Conservation (phyloP, 2,113 vertebrate species). For the Mesoclemmys tuberculata region DNA sequence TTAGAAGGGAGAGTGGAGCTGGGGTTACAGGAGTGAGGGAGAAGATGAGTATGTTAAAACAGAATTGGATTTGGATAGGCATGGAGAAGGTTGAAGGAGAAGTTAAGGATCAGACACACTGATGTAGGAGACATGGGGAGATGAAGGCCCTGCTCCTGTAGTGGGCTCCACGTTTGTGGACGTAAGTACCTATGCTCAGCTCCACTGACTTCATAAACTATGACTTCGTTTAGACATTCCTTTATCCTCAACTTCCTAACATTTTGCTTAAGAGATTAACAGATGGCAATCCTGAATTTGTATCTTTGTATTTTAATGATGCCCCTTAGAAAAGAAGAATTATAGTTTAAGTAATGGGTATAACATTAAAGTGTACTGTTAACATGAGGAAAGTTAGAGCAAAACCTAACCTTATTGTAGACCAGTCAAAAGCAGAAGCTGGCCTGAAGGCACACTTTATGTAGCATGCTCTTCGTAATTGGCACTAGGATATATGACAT, state of each 20-base stretch:
- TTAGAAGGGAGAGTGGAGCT: not conserved
- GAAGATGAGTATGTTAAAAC: too few species aligned
- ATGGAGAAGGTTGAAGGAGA: not conserved
- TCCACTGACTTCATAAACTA: not conserved
- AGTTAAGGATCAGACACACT: not conserved
- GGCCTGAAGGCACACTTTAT: too few species aligned
- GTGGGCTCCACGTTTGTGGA: not conserved
- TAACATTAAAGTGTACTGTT: too few species aligned
- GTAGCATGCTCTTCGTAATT: too few species aligned
- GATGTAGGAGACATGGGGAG: not conserved
- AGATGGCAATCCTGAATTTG: not conserved
- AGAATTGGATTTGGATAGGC: not conserved
- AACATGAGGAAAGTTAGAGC: too few species aligned
- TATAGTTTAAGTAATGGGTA: not conserved
- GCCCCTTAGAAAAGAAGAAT: not conserved
- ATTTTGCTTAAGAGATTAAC: not conserved
- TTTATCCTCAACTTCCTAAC: not conserved
- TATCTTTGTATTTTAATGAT: not conserved
- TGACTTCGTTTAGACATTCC: not conserved
- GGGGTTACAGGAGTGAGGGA: not conserved
- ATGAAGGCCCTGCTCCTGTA: not conserved
- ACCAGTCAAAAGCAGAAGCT: too few species aligned
- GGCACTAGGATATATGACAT: too few species aligned
- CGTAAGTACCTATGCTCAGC: not conserved
- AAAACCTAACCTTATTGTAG: too few species aligned